These are phyloP conservation scores for Telenomus remus DNA, from an alignment of 1,140 invertebrate species.

Conservation along the genomic window DNA sequence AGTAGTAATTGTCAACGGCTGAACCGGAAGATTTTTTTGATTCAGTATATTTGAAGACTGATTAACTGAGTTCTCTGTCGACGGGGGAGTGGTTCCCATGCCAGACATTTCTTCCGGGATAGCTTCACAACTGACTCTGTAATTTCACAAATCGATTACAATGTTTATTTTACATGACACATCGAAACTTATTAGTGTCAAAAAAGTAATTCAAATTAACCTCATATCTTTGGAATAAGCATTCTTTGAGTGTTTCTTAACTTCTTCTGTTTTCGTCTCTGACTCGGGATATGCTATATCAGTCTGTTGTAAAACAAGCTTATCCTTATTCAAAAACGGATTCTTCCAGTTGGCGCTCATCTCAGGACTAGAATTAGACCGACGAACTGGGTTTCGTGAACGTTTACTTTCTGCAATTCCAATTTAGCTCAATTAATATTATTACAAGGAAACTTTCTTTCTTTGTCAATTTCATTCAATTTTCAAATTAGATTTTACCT, in stretches of 20 bases:
- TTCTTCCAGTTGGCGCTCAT: conserved; percentile 91
- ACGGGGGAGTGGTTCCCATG: conserved; percentile 78
- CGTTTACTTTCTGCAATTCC: conserved; percentile 70
- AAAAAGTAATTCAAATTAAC: conserved; percentile 42
- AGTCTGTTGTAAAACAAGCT: conserved; percentile 65
- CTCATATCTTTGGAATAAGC: conserved; percentile 81
- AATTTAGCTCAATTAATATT: background rate
- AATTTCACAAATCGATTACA: conserved; percentile 12
- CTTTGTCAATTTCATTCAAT: no score
- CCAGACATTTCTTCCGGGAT: conserved; percentile 91
- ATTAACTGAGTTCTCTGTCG: conserved; percentile 64
- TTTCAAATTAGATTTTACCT: conserved; percentile 60
- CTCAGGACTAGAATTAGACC: conserved; percentile 92
- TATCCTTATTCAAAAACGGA: conserved; percentile 77
- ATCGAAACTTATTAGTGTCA: no score
- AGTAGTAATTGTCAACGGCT: conserved; percentile 57
- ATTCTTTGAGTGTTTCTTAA: conserved; percentile 80
- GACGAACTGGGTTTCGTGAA: conserved; percentile 85
- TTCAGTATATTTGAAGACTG: conserved; percentile 65
- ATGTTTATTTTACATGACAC: no score
- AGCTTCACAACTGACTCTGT: conserved; percentile 87
- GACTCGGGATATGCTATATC: conserved; percentile 65
- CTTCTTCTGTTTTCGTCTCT: conserved; percentile 72
- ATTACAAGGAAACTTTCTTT: no score
- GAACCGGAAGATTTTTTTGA: conserved; percentile 69